Evolutionary conservation across 2,113 vertebrate genomes (phyloP), one percentile per base, ranked within the genome.

Genomic region (Ploceus nigricollis): DNA sequence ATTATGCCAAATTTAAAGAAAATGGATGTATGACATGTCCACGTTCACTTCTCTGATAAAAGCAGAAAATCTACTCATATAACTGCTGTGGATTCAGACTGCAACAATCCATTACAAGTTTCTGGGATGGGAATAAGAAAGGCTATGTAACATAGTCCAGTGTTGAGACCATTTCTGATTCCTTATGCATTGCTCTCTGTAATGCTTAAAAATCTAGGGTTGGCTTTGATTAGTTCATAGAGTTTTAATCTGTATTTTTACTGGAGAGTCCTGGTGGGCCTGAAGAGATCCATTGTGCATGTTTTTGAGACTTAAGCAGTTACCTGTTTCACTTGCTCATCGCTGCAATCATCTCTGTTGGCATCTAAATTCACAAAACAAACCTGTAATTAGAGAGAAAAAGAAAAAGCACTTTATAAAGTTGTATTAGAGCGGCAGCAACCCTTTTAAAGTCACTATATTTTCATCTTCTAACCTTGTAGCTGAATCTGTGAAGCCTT

Each of bases 321-420:
- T 98, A 98, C 98, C 98, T 99, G 96, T 71, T 97, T 97, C 73
- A 98, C 93, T 87, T 95, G 95, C 71, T 99, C 98, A 18, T 98
- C 96, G 1, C 87, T 98, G 78, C 93, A 96, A 19, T 98, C 98
- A 64, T 97, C 97, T 90, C 98, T 98, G 88, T 96, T 97, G 68
- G 97, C 98, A 91, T 99, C 98, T 94, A 99, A 96, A 94, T 98
- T 99, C 89, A 99, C 98, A 96, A 99, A 99, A 97, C 99, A 99
- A 89, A 99, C 98, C 99, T 99, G 97, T 7, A 94, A 97, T 27
- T 91, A 61, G 93, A 73, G 75, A 90, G 7, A 73, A 50, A 77
- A 77, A 93, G 35, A 70, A 88, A 79, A 20, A 65, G 19, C 18
- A 80, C 28, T 40, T 85, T 80, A 69, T 8, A 22, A 86, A 90